Conservation (phyloP, 2,888 invertebrate species). For the Agriotes lineatus region DNA sequence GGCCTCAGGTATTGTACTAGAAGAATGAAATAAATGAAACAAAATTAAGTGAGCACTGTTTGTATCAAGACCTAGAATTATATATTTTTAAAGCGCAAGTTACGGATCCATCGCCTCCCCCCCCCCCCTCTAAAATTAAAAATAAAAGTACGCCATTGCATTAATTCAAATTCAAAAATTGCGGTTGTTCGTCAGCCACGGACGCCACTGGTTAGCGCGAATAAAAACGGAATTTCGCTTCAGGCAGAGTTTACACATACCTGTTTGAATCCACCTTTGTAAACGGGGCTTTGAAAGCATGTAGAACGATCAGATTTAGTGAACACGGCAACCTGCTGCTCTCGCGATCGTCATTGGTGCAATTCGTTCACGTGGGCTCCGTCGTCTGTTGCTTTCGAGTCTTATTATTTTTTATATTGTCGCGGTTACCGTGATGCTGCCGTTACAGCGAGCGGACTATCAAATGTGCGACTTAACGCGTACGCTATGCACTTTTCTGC, state of each 20-base stretch:
- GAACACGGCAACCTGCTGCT: slow-evolving; percentile 45
- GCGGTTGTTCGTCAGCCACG: too few species aligned
- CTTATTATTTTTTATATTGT: slow-evolving; percentile 54
- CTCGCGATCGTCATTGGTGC: slow-evolving; percentile 49
- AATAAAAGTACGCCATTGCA: too few species aligned
- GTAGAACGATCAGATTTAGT: slow-evolving; percentile 47
- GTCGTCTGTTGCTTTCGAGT: too few species aligned
- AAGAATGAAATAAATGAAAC: too few species aligned
- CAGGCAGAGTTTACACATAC: slow-evolving; percentile 21
- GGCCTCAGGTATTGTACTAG: too few species aligned
- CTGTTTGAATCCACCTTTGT: slow-evolving; percentile 40
- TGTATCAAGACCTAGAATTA: too few species aligned
- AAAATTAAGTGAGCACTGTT: too few species aligned
- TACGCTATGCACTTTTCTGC: neutral
- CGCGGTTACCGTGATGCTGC: slow-evolving; percentile 41
- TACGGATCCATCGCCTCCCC: too few species aligned
- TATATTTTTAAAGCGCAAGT: too few species aligned
- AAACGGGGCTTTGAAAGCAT: slow-evolving; percentile 45
- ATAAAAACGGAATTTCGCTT: neutral
- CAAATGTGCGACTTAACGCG: slow-evolving; percentile 1
- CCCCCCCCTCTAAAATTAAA: too few species aligned
- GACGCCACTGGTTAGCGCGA: too few species aligned
- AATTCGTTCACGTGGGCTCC: slow-evolving; percentile 52
- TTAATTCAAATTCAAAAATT: too few species aligned
- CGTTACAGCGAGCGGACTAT: neutral